Conservation (phyloP, 2,113 vertebrate genomes). For the Ammodytes marinus region DNA sequence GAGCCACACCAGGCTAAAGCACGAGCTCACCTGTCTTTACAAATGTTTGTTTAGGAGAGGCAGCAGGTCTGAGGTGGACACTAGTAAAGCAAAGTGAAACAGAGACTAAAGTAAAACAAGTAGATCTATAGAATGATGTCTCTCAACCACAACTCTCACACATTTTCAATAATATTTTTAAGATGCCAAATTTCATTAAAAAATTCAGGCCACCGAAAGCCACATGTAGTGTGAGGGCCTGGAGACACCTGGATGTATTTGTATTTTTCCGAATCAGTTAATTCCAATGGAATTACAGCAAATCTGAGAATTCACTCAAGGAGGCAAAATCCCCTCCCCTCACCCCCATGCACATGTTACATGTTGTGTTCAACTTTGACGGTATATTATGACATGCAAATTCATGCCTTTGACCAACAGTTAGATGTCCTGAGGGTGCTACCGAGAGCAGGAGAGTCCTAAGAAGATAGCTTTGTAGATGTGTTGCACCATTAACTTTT, state of each 20-base stretch:
- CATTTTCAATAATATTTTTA: neutral
- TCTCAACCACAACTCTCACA: neutral
- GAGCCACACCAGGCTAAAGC: conserved; percentile 48
- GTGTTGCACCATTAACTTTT: neutral
- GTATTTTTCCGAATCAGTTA: neutral
- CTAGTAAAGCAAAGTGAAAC: conserved; percentile 6
- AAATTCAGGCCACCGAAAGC: neutral
- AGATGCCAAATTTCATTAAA: neutral
- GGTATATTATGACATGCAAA: neutral
- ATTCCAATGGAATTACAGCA: neutral
- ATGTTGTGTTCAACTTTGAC: neutral
- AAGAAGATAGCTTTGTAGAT: neutral
- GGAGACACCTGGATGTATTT: neutral
- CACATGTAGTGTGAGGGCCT: neutral
- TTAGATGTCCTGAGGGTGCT: too few species aligned
- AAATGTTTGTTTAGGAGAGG: conserved; percentile 44
- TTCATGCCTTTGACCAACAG: too few species aligned
- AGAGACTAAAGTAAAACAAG: neutral
- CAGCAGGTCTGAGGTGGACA: conserved; percentile 15
- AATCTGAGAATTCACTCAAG: neutral
- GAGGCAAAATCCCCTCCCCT: neutral
- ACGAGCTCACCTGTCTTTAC: conserved; percentile 49
- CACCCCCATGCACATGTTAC: neutral
- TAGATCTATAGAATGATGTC: neutral
- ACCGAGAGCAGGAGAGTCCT: neutral